Evolutionary conservation across 2,113 vertebrate genomes (phyloP).

Genomic region (Cavia porcellus): DNA sequence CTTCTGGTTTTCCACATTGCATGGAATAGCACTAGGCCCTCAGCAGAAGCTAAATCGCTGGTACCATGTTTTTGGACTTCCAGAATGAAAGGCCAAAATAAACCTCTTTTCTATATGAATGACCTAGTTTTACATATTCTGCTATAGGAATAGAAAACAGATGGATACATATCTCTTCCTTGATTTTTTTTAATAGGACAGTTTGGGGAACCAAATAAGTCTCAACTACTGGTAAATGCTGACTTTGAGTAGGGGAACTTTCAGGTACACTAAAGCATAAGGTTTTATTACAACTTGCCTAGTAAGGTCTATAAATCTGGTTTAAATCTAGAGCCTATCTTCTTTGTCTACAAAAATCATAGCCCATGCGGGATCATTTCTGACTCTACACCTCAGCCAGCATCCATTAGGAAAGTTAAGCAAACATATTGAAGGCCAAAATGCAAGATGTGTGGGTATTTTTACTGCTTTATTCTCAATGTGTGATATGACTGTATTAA

Average conservation of each 20-base stretch:
- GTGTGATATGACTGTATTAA: neutral
- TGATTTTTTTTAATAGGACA: neutral
- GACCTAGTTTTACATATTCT: neutral
- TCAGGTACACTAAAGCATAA: neutral
- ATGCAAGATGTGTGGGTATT: neutral
- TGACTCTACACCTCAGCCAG: neutral
- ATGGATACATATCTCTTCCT: neutral
- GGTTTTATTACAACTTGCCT: neutral
- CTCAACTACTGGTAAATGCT: neutral
- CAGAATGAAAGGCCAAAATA: neutral
- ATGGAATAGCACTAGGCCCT: neutral
- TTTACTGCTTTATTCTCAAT: neutral
- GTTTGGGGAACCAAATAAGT: neutral
- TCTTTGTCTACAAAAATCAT: neutral
- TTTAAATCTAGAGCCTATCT: neutral
- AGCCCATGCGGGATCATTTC: neutral
- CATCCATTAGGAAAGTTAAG: neutral
- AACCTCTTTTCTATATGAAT: neutral
- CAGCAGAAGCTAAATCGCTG: neutral
- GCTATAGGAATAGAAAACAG: neutral
- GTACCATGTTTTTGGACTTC: neutral
- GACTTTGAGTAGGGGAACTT: neutral
- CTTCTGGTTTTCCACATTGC: neutral
- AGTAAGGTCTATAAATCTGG: neutral
- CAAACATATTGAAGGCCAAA: neutral